Conservation (phyloP, 2,113 vertebrate species). For the Urocolius indicus region DNA sequence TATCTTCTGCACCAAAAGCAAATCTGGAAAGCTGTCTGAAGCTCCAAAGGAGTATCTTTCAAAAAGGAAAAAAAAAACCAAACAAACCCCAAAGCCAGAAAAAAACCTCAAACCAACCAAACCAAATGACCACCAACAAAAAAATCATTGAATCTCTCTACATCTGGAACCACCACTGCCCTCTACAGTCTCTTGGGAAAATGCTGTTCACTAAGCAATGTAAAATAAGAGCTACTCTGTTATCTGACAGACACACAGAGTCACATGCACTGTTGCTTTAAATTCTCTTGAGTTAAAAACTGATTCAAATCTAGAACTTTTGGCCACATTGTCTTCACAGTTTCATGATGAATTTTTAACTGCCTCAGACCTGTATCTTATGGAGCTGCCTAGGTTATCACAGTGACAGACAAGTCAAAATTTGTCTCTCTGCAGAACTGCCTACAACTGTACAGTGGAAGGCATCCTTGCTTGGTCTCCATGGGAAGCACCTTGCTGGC, state of each 20-base stretch:
- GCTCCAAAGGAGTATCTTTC: background rate
- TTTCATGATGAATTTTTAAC: background rate
- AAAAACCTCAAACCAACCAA: background rate
- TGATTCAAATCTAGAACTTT: background rate
- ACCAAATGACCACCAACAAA: background rate
- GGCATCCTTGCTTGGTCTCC: background rate
- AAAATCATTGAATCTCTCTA: background rate
- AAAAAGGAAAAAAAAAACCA: background rate
- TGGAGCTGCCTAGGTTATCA: background rate
- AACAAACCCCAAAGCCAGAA: background rate
- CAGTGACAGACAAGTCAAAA: rapidly evolving
- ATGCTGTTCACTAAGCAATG: background rate
- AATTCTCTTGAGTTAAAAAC: background rate
- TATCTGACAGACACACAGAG: background rate
- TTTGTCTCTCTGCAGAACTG: background rate
- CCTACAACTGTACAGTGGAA: background rate
- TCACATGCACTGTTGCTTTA: background rate
- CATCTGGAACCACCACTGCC: constrained; percentile 39
- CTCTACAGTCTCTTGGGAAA: constrained; percentile 52
- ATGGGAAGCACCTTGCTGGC: background rate
- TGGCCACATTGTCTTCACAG: background rate
- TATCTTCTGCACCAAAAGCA: background rate
- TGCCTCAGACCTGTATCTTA: background rate
- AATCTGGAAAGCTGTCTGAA: background rate
- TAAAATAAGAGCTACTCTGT: background rate